phyloP scores from a whole-genome alignment of 92 coral and sea anemone species.

The Bergia puertoricense region DNA sequence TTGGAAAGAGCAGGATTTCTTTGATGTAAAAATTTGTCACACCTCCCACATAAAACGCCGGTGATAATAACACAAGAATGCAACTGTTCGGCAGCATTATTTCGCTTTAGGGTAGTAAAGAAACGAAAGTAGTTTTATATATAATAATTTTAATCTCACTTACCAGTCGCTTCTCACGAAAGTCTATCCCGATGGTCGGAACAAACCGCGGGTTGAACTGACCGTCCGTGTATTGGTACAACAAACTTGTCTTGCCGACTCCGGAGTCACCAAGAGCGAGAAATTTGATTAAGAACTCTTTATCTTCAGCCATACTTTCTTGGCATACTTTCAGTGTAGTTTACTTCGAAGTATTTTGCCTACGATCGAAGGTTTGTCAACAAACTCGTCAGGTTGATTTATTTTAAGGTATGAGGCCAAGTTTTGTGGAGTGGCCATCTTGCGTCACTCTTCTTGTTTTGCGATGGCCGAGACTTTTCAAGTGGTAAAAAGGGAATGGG shows the following conservation, averaged over 20 bases:
- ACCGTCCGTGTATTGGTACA: conserved; percentile 84
- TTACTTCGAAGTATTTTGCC: not conserved
- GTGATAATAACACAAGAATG: not conserved
- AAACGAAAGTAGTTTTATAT: not conserved
- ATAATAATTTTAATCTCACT: conserved; percentile 5
- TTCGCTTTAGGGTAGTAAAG: not conserved
- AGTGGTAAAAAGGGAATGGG: not conserved
- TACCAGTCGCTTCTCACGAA: conserved; percentile 88
- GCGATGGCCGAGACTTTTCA: not conserved
- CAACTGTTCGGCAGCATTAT: not conserved
- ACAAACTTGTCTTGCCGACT: conserved; percentile 76
- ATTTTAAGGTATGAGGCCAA: conserved; percentile 35
- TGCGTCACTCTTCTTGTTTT: conserved; percentile 11
- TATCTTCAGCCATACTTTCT: conserved; percentile 66
- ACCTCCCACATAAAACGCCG: not conserved
- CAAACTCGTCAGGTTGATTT: not conserved
- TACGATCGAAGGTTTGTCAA: not conserved
- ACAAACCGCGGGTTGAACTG: conserved; percentile 90
- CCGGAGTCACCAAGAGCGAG: conserved; percentile 85
- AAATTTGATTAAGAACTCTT: conserved; percentile 77
- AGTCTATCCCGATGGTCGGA: conserved; percentile 88
- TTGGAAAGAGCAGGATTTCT: not conserved
- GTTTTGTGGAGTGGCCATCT: not conserved
- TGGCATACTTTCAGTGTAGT: conserved; percentile 2
- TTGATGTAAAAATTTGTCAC: not conserved